phyloP scores from a whole-genome alignment of 2,888 invertebrate genomes.

The Drosophila ezoana region DNA sequence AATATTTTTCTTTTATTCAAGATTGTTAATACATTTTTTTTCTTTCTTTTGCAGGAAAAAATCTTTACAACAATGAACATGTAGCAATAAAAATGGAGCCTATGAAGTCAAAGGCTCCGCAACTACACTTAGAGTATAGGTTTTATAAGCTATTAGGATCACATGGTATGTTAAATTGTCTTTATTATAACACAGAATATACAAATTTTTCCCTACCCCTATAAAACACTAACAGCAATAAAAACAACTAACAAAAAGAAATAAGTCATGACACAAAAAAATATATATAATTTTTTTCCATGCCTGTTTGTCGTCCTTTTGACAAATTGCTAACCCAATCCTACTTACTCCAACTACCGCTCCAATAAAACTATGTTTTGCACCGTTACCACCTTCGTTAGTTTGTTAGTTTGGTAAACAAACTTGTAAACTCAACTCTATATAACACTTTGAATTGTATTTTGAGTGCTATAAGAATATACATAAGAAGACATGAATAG shows the following conservation, averaged over 20 bases:
- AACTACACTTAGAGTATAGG: slow-evolving; percentile 99
- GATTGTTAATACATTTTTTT: slow-evolving; percentile 2
- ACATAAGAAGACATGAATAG: slow-evolving; percentile 75
- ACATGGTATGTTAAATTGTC: slow-evolving; percentile 90
- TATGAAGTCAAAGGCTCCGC: slow-evolving; percentile 99
- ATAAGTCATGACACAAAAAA: neutral
- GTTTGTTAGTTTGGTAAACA: slow-evolving; percentile 32
- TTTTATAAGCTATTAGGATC: slow-evolving; percentile 99
- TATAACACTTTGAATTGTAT: slow-evolving; percentile 36
- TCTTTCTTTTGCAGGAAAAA: slow-evolving; percentile 92
- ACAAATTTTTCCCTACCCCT: slow-evolving; percentile 2
- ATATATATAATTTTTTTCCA: slow-evolving; percentile 19
- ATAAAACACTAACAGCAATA: slow-evolving; percentile 34
- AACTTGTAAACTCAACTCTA: slow-evolving; percentile 38
- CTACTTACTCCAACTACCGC: slow-evolving; percentile 33
- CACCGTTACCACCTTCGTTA: slow-evolving; percentile 82
- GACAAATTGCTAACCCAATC: slow-evolving; percentile 50
- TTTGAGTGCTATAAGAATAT: slow-evolving; percentile 41
- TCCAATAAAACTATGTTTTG: slow-evolving; percentile 68
- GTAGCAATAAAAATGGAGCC: slow-evolving; percentile 99
- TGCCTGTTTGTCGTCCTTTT: slow-evolving; percentile 34
- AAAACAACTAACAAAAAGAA: slow-evolving; percentile 25
- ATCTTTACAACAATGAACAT: slow-evolving; percentile 99
- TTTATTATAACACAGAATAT: slow-evolving; percentile 7
- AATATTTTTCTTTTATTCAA: neutral